Evolutionary conservation across 2,888 invertebrate species (phyloP), one percentile per base, ranked within the genome.

Genomic region (Anoplius nigerrimus): DNA sequence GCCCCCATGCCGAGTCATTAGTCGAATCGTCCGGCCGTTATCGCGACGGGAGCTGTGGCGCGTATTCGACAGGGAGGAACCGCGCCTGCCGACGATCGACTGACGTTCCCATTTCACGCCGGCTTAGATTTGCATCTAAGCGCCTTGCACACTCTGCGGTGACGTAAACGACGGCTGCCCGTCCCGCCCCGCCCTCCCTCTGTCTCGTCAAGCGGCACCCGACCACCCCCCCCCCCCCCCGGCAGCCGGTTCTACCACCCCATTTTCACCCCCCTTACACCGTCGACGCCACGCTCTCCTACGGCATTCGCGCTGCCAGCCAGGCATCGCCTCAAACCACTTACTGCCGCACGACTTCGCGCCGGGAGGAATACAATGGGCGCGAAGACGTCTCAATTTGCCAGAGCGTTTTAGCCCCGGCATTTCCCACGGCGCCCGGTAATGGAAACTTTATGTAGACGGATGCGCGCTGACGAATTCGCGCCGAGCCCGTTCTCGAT

Each of bases 51-150:
- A 51, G 43, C 22, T 13, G 13, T 15, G 11, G 56, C 34, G 16
- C 56, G 56, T 43, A n/a, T 52, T 22, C 6, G 53, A 22, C 24
- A 20, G 46, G 34, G 55, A 54, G 24, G 11, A 60, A 43, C 24
- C 57, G 55, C 11, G 34, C 21, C 56, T 16, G 43, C 57, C 43
- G 59, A 60, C 59, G 65, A 56, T 55, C 65, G 56, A 59, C 22
- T 55, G 65, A 66, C 54, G 22, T 60, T 69, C 66, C 59, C 45
- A 66, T 60, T 69, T 69, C 66, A 69, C 51, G 51, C 48, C 18
- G 27, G 59, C 16, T 52, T 42, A 65, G 66, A 69, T 66, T 69
- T 69, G 60, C 68, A 69, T 69, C 59, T 55, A 66, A 66, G 48
- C 52, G 60, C 53, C 65, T 69, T 42, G 43, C 66, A n/a, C 59